These are phyloP conservation scores for Cepaea nemoralis DNA, from an alignment of 1,140 invertebrate species.

Conservation along the genomic window DNA sequence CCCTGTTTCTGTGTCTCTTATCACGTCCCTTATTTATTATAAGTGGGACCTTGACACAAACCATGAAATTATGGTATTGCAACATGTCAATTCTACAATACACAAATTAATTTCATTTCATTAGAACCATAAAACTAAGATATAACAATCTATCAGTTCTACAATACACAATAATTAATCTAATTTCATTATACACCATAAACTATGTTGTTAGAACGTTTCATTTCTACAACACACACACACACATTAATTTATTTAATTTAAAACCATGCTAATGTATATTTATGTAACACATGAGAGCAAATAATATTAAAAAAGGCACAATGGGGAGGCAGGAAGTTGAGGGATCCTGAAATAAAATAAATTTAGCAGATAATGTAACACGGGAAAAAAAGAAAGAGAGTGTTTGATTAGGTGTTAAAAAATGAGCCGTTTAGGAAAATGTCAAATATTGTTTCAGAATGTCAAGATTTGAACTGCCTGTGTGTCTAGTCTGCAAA, in stretches of 20 bases:
- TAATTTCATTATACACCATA: background rate
- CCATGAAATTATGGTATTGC: background rate
- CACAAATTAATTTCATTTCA: background rate
- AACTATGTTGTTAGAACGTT: background rate
- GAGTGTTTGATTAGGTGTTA: background rate
- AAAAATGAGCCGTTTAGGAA: background rate
- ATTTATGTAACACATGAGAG: background rate
- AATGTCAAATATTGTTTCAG: background rate
- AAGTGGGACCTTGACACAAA: too few species aligned
- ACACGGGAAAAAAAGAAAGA: background rate
- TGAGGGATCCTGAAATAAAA: background rate
- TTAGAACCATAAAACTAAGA: background rate
- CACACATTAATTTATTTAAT: background rate
- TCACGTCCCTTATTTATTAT: too few species aligned
- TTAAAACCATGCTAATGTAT: background rate
- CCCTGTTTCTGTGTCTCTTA: too few species aligned
- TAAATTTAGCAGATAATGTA: background rate
- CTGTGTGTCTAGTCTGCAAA: too few species aligned
- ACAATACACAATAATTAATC: background rate
- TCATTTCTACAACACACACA: too few species aligned
- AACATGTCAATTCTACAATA: background rate
- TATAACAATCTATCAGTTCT: background rate
- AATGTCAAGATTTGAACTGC: too few species aligned
- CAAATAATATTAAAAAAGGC: background rate
- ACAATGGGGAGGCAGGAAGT: background rate